These are phyloP conservation scores for Tetraneura akinire DNA, from an alignment of 1,140 invertebrate genomes.

Conservation along the genomic window DNA sequence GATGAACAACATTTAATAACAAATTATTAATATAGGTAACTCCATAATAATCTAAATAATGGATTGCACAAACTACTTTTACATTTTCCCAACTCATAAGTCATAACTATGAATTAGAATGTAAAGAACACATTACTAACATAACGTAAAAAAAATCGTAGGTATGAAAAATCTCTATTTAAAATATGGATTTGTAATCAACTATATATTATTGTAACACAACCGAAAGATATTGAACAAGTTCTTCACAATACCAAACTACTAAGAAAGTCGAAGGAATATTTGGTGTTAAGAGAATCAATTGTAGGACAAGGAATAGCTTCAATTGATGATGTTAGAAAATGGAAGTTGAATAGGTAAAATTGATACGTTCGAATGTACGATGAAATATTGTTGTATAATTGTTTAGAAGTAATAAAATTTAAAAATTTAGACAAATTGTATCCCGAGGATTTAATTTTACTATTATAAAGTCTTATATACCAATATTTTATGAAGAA, in stretches of 20 bases:
- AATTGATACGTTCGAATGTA: neutral
- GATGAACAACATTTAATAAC: neutral
- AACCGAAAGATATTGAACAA: constrained; percentile 38
- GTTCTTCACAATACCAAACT: neutral
- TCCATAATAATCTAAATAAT: too few relatives aligned
- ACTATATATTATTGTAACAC: constrained; percentile 37
- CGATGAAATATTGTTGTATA: too few relatives aligned
- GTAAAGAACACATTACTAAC: neutral
- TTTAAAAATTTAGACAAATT: neutral
- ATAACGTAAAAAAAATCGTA: neutral
- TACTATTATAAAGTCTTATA: constrained; percentile 4
- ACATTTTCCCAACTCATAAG: too few relatives aligned
- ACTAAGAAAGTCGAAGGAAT: constrained; percentile 31
- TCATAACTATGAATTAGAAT: neutral
- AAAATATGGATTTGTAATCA: constrained; percentile 39
- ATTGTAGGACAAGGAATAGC: constrained; percentile 47
- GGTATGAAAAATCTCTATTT: constrained; percentile 29
- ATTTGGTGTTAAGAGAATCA: constrained; percentile 9
- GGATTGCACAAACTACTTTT: too few relatives aligned
- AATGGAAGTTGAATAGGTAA: constrained; percentile 47
- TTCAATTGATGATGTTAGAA: neutral
- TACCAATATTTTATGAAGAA: constrained; percentile 35
- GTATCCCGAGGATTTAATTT: neutral
- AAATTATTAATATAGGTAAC: neutral
- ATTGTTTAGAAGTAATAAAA: neutral